Percentiles rank a stretch among this genome's conserved stretches.
These are phyloP conservation scores for Scaptomyza montana DNA, from an alignment of 1,140 invertebrate species.

Conservation along the genomic window DNA sequence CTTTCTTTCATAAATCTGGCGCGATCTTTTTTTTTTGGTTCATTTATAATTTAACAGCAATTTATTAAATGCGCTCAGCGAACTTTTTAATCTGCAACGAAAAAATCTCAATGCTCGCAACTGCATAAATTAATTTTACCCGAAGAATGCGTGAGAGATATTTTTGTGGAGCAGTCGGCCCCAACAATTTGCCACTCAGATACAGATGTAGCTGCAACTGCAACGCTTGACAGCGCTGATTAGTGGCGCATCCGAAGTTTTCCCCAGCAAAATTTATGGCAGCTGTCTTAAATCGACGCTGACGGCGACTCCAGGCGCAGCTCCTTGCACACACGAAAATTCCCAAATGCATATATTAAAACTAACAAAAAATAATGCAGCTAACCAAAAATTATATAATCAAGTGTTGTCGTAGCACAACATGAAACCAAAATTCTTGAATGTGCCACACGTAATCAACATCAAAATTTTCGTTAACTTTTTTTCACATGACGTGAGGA, in stretches of 20 bases:
- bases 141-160: slow-evolving; percentile 66
- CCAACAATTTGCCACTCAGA: slow-evolving; percentile 35
- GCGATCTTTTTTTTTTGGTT: not conserved
- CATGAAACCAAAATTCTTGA: slow-evolving; percentile 37
- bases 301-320: slow-evolving; percentile 15
- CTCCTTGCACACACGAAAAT: slow-evolving; percentile 19
- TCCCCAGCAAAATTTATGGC: slow-evolving; percentile 58
- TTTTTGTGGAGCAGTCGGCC: slow-evolving; percentile 31
- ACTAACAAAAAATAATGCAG: slow-evolving; percentile 16
- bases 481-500: slow-evolving; percentile 68
- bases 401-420: slow-evolving; percentile 45
- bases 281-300: slow-evolving; percentile 52
- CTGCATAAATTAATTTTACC: slow-evolving; percentile 76
- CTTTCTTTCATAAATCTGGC: slow-evolving; percentile 35
- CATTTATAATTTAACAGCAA: slow-evolving; percentile 71
- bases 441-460: slow-evolving; percentile 37
- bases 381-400: slow-evolving; percentile 56
- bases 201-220: slow-evolving; percentile 7
- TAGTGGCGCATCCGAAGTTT: slow-evolving; percentile 44
- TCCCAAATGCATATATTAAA: slow-evolving; percentile 18
- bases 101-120: slow-evolving; percentile 49
- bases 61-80: slow-evolving; percentile 70
- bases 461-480: slow-evolving; percentile 22
- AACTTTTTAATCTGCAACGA: slow-evolving; percentile 67
- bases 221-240: slow-evolving; percentile 59